Evolutionary conservation across 1,140 invertebrate genomes (phyloP).

Genomic region (Habropoda laboriosa): DNA sequence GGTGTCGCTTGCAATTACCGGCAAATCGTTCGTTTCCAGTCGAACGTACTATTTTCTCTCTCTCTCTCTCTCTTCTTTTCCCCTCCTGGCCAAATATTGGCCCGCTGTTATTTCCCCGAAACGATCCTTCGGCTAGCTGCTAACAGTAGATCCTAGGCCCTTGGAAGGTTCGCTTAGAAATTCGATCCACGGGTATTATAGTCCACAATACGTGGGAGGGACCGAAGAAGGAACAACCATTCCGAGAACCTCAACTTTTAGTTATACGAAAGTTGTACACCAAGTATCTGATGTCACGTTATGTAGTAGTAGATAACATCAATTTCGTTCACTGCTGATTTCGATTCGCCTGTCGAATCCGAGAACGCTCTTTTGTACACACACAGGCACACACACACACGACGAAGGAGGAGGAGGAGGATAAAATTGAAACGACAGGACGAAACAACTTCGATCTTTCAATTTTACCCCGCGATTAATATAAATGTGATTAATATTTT

Average conservation of each 20-base stretch:
- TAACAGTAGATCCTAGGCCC: constrained; percentile 22
- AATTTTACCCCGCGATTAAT: constrained; percentile 45
- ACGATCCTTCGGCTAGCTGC: constrained; percentile 1
- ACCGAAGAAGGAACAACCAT: constrained; percentile 18
- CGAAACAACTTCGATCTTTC: background rate
- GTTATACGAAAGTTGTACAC: background rate
- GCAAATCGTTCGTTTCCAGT: background rate
- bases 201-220: constrained; percentile 8
- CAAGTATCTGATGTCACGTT: background rate
- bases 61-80: background rate
- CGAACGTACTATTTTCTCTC: background rate
- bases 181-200: constrained; percentile 70
- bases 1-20: background rate
- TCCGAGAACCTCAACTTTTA: constrained; percentile 13
- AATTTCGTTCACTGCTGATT: background rate
- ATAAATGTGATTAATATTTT: constrained; percentile 34
- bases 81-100: constrained; percentile 27
- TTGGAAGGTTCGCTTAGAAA: constrained; percentile 69
- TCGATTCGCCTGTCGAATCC: constrained; percentile 16
- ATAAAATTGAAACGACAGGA: background rate
- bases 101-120: constrained; percentile 17
- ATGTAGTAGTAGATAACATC: background rate
- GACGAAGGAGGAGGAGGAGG: too few relatives aligned
- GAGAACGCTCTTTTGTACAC: background rate
- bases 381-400: background rate